A percentile compares a stretch with the other conserved stretches of the same genome.
Evolutionary conservation across 1,140 invertebrate species (phyloP).

Genomic region (Drosophila lowei): DNA sequence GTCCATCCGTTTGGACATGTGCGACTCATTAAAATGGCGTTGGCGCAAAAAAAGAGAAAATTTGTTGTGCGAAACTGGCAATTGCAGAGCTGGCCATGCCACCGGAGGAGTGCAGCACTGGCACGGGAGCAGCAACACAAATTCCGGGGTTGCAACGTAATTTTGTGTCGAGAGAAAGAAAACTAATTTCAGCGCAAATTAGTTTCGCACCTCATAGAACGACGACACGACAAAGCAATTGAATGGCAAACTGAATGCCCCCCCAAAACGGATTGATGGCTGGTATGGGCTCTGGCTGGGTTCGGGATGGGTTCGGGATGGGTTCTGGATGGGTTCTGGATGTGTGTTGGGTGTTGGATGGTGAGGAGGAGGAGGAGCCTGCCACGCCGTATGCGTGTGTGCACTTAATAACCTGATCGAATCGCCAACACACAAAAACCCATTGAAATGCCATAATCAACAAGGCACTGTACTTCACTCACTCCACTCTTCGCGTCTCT

Average conservation of each 20-base stretch:
- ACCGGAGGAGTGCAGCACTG: slow-evolving; percentile 7
- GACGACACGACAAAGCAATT: slow-evolving; percentile 65
- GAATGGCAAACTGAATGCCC: slow-evolving; percentile 59
- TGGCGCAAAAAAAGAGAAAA: slow-evolving; percentile 16
- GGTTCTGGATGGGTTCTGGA: slow-evolving; percentile 1
- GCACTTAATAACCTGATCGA: slow-evolving; percentile 80
- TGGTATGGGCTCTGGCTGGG: slow-evolving; percentile 1
- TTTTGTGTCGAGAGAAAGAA: slow-evolving; percentile 68
- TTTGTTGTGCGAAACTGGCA: slow-evolving; percentile 44
- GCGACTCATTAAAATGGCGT: slow-evolving; percentile 71
- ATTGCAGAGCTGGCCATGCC: slow-evolving; percentile 21
- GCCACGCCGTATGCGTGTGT: slow-evolving; percentile 55
- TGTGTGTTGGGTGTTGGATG: not conserved
- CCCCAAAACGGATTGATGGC: slow-evolving; percentile 6
- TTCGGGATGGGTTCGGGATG: not conserved
- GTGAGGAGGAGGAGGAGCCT: not conserved
- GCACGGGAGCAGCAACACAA: slow-evolving; percentile 8
- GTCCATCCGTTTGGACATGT: slow-evolving; percentile 56
- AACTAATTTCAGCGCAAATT: slow-evolving; percentile 81
- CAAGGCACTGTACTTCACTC: slow-evolving; percentile 47
- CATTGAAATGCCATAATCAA: slow-evolving; percentile 80
- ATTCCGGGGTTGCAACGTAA: slow-evolving; percentile 60
- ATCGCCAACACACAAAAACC: slow-evolving; percentile 76
- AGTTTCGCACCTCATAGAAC: slow-evolving; percentile 76
- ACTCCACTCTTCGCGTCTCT: slow-evolving; percentile 7